These are phyloP conservation scores for Megalops atlanticus DNA, from an alignment of 2,113 vertebrate genomes.

Conservation along the genomic window DNA sequence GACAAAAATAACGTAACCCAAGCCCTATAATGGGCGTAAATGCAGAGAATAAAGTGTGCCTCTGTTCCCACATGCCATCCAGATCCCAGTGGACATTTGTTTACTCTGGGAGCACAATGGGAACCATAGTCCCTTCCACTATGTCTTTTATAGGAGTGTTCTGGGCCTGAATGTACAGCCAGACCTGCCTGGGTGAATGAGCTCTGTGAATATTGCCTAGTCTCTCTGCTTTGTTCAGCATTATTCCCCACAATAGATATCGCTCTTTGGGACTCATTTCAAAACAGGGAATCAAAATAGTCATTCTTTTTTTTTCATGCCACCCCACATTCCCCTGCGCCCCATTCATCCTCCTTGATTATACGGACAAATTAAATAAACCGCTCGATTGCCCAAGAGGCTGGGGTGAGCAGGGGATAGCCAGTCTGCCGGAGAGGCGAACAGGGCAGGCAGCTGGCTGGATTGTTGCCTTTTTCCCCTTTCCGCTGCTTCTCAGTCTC, in stretches of 20 bases:
- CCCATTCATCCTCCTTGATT: constrained; percentile 92
- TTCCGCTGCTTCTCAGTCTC: not conserved
- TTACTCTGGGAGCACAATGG: constrained; percentile 92
- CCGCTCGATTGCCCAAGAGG: constrained; percentile 84
- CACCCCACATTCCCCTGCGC: constrained; percentile 82
- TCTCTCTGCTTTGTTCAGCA: constrained; percentile 91
- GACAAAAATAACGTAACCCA: constrained; percentile 54
- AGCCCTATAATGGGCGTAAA: constrained; percentile 69
- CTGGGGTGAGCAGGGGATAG: constrained; percentile 72
- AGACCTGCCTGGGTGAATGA: constrained; percentile 84
- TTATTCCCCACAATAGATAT: constrained; percentile 95
- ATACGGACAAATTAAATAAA: constrained; percentile 99
- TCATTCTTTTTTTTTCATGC: constrained; percentile 85
- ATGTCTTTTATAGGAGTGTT: constrained; percentile 90
- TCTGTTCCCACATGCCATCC: constrained; percentile 82
- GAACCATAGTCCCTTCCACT: constrained; percentile 84
- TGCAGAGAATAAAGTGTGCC: constrained; percentile 77
- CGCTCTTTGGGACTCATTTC: constrained; percentile 99
- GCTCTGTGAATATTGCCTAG: constrained; percentile 93
- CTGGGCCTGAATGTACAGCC: constrained; percentile 87
- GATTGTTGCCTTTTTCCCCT: no score
- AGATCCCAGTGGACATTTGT: constrained; percentile 89
- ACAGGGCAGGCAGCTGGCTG: constrained; percentile 56
- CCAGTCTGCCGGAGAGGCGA: constrained; percentile 70
- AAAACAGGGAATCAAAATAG: constrained; percentile 98